Evolutionary conservation across 2,113 vertebrate genomes (phyloP), one percentile per base, ranked within the genome.

Genomic region (Pseudopipra pipra): DNA sequence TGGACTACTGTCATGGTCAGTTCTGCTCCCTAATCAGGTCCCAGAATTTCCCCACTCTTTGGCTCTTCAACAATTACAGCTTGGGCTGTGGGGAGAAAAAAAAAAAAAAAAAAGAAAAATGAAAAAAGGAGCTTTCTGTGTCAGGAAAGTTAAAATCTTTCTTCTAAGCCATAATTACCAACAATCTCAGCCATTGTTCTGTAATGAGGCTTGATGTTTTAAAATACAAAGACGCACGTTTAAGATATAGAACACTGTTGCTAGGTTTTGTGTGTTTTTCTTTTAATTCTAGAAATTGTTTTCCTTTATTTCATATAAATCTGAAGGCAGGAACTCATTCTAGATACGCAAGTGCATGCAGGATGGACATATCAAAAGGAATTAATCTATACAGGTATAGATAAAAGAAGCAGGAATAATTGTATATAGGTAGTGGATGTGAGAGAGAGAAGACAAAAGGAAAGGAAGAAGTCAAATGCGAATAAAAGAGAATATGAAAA

Each of bases 341-440:
- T 71, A 75, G 85, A 87, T 88, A 92, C n/a, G 75, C 33, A 78
- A 88, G 41, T 89, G 44, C 41, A 30, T 56, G n/a, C 68, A 52
- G 39, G 46, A 78, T 71, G 90, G 85, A 90, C 83, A 68, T 94
- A 96, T 95, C 95, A 94, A 97, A 95, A 93, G 37, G 65, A 90
- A 92, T 92, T 92, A 93, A 89, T 96, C 76, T 92, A 43, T 82
- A 82, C 25, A 92, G 56, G 41, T 90, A 68, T 27, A 96, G 92
- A 96, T 88, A 86, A 94, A 96, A 93, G 88, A 87, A 86, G 35
- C 20, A 93, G 73, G 39, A 95, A 93, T 82, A 82, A 93, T 82
- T 87, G 31, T 76, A 79, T 72, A 75, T 58, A 93, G 52, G 52
- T 27, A 77, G 37, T 63, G 31, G 44, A 61, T 84, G 84, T 67